These are phyloP conservation scores for Macaria liturata DNA, from an alignment of 2,888 invertebrate genomes.

Conservation along the genomic window DNA sequence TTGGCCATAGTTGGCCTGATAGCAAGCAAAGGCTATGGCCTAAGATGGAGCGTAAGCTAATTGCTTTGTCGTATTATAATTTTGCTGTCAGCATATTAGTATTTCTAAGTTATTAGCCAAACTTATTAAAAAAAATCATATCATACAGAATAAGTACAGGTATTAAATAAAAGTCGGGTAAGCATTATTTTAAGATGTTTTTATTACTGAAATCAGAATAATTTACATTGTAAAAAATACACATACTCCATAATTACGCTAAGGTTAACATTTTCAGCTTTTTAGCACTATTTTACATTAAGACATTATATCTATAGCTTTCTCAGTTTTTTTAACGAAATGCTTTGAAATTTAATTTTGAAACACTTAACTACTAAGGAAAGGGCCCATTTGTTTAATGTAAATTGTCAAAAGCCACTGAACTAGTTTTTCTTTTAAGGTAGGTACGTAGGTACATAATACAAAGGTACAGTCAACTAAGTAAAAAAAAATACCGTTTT, in stretches of 20 bases:
- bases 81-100: too few relatives aligned
- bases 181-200: slow-evolving; percentile 64
- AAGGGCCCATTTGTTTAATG: slow-evolving; percentile 31
- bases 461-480: too few relatives aligned
- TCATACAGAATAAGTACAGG: neutral
- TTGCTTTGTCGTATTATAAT: too few relatives aligned
- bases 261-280: slow-evolving; percentile 72
- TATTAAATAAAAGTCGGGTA: slow-evolving; percentile 48
- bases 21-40: too few relatives aligned
- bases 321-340: slow-evolving; percentile 22
- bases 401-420: too few relatives aligned
- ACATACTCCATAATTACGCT: slow-evolving; percentile 59
- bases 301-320: slow-evolving; percentile 23
- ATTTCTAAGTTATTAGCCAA: too few relatives aligned
- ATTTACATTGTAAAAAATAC: slow-evolving; percentile 84
- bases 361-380: slow-evolving; percentile 21
- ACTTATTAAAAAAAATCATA: too few relatives aligned
- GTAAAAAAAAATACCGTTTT: too few relatives aligned
- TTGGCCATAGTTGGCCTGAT: too few relatives aligned
- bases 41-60: too few relatives aligned
- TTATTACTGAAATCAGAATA: slow-evolving; percentile 83
- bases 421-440: too few relatives aligned
- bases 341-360: slow-evolving; percentile 17
- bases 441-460: too few relatives aligned
- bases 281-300: slow-evolving; percentile 69